These are phyloP conservation scores for Anticlea derivata DNA, from an alignment of 2,888 invertebrate species.

Conservation along the genomic window DNA sequence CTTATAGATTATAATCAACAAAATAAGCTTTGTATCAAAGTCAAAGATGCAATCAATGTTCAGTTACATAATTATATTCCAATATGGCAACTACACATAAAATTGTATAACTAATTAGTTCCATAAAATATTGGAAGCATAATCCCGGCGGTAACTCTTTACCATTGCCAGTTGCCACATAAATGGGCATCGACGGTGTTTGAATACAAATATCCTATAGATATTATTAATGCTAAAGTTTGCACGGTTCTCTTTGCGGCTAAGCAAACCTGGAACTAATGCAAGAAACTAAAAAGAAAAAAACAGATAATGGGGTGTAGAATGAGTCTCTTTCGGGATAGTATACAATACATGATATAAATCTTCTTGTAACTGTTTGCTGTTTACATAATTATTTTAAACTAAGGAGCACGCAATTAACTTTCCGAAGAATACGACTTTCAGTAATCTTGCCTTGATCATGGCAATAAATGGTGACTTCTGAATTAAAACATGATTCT, in stretches of 20 bases:
- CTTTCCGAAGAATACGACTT: background rate
- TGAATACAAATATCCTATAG: slow-evolving; percentile 22
- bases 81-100: slow-evolving; percentile 29
- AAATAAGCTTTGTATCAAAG: slow-evolving; percentile 21
- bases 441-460: background rate
- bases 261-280: no score
- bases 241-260: background rate
- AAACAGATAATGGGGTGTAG: no score
- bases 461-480: slow-evolving; percentile 9
- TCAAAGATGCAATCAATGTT: slow-evolving; percentile 5
- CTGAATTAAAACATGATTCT: slow-evolving; percentile 15
- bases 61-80: slow-evolving; percentile 20
- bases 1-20: slow-evolving; percentile 27
- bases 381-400: no score
- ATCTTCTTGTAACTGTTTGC: no score
- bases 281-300: no score
- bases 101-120: slow-evolving; percentile 41
- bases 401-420: no score
- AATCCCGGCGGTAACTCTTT: slow-evolving; percentile 30
- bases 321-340: no score
- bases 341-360: no score
- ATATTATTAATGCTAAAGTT: background rate
- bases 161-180: slow-evolving; percentile 6
- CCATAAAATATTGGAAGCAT: slow-evolving; percentile 41
- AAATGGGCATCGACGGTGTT: slow-evolving; percentile 28